Conservation (phyloP, 2,888 invertebrate species). For the Drosophila falleni region DNA sequence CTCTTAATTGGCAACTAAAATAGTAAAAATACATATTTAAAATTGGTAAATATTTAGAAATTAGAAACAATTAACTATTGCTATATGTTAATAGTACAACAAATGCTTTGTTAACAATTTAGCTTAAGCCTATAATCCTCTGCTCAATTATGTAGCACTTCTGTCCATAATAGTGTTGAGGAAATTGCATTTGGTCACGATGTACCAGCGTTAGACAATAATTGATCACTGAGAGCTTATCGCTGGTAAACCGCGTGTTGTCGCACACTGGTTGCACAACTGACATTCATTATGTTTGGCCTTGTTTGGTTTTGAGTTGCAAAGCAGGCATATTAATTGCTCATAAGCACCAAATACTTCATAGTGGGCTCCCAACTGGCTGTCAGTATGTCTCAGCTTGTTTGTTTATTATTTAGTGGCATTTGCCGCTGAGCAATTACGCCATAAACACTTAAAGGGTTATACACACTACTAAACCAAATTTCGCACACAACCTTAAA, state of each 20-base stretch:
- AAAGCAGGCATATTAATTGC: constrained; percentile 71
- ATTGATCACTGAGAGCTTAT: constrained; percentile 38
- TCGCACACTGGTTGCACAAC: constrained; percentile 20
- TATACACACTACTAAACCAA: constrained; percentile 40
- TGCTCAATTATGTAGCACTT: constrained; percentile 30
- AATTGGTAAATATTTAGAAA: neutral
- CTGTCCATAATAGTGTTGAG: constrained; percentile 33
- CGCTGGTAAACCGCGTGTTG: constrained; percentile 38
- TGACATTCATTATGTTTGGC: constrained; percentile 53
- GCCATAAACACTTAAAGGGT: constrained; percentile 68
- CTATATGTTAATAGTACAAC: neutral
- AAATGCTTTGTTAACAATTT: neutral
- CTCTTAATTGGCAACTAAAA: neutral
- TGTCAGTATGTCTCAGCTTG: constrained; percentile 22
- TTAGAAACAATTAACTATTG: neutral
- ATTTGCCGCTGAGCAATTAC: constrained; percentile 65
- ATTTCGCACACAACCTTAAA: constrained; percentile 1
- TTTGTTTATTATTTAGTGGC: constrained; percentile 73
- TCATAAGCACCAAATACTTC: constrained; percentile 58
- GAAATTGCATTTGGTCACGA: constrained; percentile 48
- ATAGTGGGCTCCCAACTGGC: constrained; percentile 1
- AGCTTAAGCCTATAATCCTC: neutral
- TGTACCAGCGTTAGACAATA: constrained; percentile 37
- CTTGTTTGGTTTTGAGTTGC: constrained; percentile 34
- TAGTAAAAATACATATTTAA: neutral